Conservation (phyloP, 1,140 invertebrate genomes). For the Neodiprion virginianus region DNA sequence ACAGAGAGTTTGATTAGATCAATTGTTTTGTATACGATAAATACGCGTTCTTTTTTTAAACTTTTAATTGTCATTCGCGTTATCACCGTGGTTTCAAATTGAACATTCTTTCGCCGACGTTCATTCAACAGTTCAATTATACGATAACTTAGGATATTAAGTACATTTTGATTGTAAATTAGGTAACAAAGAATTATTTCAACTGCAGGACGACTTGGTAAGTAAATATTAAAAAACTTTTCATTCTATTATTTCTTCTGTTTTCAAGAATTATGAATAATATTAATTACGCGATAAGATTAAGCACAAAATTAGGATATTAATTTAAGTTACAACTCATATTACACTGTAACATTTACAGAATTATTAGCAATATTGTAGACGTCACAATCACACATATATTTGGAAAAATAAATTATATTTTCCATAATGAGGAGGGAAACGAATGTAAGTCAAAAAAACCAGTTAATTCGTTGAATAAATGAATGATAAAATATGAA, state of each 20-base stretch:
- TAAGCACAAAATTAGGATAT: too few relatives aligned
- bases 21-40: background rate
- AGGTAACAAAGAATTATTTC: conserved; percentile 11
- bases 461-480: too few relatives aligned
- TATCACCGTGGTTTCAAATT: background rate
- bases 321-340: background rate
- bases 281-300: too few relatives aligned
- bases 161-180: conserved; percentile 18
- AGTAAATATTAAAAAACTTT: background rate
- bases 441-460: too few relatives aligned
- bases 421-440: background rate
- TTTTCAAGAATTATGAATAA: too few relatives aligned
- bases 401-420: background rate
- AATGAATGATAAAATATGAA: too few relatives aligned
- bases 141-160: conserved; percentile 8
- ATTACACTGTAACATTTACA: background rate
- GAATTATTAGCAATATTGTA: background rate
- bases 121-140: conserved; percentile 1
- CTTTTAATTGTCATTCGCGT: background rate
- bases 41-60: background rate
- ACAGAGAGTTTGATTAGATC: background rate
- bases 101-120: background rate
- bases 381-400: background rate
- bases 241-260: too few relatives aligned
- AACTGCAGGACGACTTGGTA: background rate